Evolutionary conservation across 2,113 vertebrate species (phyloP), one percentile per base, ranked within the genome.

Genomic region (Tympanuchus pallidicinctus): DNA sequence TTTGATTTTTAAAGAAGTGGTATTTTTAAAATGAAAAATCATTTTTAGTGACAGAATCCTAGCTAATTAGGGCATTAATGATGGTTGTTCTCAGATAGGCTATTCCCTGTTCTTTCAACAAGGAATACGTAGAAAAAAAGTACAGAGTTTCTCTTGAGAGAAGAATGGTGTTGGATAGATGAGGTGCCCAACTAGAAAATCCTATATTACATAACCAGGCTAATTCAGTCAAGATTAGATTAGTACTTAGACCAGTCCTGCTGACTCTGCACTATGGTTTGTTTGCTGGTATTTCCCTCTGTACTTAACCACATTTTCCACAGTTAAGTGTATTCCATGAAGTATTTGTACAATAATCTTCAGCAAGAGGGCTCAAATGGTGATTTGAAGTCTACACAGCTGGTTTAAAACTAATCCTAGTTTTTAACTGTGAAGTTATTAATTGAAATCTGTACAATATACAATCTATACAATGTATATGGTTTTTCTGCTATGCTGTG

Each of bases 1-100:
- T 92, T 92, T 95, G 85, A 88, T 86, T 95, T 95, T 86, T 86
- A 84, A 86, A 94, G 61, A 86, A 88, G 88, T 79, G 47, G 27
- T 45, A 45, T 84, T 95, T 95, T 63, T 88, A 43, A 90, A 93
- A 82, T 69, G 75, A 93, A 90, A 95, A 93, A 73, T 88, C 4
- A 79, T 92, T 90, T 94, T 88, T 25, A 61, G 0, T 43, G 57
- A 57, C 83, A 56, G 83, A 61, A 86, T 69, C 20, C n/a, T 47
- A 47, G 34, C 32, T 88, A 67, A 91, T 89, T 89, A 86, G 13
- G 59, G 56, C 50, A 82, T 67, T 80, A 71, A 79, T 88, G 87
- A 28, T 38, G 17, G 42, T 76, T 95, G 42, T 71, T 96, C 22
- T 83, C 42, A 69, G 43, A 43, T 38, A 89, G 82, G 69, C 67